Evolutionary conservation across 2,113 vertebrate genomes (phyloP), one percentile per base, ranked within the genome.

Genomic region (Syngnathus scovelli): DNA sequence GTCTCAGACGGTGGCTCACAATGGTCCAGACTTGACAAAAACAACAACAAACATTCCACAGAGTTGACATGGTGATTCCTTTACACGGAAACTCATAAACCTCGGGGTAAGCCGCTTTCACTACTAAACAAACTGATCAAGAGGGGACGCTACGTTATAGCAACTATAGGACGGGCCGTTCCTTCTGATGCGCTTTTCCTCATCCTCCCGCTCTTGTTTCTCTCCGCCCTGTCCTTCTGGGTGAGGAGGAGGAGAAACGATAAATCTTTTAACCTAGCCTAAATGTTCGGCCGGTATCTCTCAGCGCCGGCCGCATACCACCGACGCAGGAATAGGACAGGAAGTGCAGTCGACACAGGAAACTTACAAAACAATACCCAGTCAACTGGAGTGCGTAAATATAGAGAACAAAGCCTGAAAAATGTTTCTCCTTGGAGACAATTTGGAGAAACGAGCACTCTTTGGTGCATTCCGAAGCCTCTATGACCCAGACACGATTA

Each of bases 41-140:
- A 80, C 70, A 72, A 87, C 74, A 83, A 82, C 76, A 84, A 80
- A 83, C 86, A 92, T 90, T 92, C 87, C 80, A 86, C 33, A 68
- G 71, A 77, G 86, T 86, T 77, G 82, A 78, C 78, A 66, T 69
- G 87, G 84, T 76, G 72, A 90, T 91, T 89, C 74, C 86, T 90
- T 91, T 89, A 87, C 85, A 88, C 85, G 89, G 90, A 86, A 87
- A 85, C 72, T 13, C 76, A 70, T 82, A 75, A 84, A 81, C 72
- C 66, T 55, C 52, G 64, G 46, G 74, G 80, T 78, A 74, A 74
- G 69, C 62, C 77, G 68, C 69, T 78, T 48, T 8, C 48, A 75
- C 72, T 68, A 65, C 64, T 80, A 80, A 77, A 82, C 74, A 79
- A 81, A 81, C 13, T n/a, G 44, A 67, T 75, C 43, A 48, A 70